These are phyloP conservation scores for Clarias pachynema DNA, from an alignment of 2,797 vertebrate genomes.

Conservation along the genomic window DNA sequence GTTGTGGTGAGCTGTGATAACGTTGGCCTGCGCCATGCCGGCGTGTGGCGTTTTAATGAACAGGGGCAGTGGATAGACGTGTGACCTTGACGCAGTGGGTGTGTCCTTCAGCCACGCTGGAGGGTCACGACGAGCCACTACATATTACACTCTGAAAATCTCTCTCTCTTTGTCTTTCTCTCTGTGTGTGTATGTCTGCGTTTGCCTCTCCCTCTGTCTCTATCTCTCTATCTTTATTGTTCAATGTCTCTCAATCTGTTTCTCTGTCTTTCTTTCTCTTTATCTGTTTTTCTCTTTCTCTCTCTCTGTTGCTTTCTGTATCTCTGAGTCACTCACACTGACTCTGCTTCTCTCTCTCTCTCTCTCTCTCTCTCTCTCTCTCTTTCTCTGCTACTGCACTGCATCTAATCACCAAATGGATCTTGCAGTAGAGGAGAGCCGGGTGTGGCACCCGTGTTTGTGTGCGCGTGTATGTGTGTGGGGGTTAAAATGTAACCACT, in stretches of 20 bases:
- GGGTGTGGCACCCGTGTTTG: conserved; percentile 44
- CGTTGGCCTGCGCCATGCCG: not conserved
- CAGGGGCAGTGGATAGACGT: not conserved
- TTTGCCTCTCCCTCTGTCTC: not conserved
- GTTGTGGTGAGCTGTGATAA: conserved; percentile 6
- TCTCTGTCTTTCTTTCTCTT: not conserved
- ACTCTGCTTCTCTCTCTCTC: not conserved
- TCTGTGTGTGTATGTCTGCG: not conserved
- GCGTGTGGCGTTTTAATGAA: conserved; percentile 10
- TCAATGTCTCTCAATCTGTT: not conserved
- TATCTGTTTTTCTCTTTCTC: not conserved
- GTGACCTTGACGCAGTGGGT: conserved; percentile 21
- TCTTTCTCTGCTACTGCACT: conserved; percentile 42
- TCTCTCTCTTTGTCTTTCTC: not conserved
- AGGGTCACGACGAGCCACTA: conserved; percentile 25
- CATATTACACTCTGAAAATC: conserved; percentile 14
- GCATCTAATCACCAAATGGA: conserved; percentile 74
- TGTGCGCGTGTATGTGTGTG: conserved; percentile 45
- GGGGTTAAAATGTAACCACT: conserved; percentile 39
- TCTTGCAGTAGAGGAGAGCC: conserved; percentile 46
- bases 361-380: not conserved
- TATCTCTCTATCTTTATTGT: not conserved
- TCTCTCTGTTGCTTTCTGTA: not conserved
- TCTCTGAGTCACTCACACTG: not conserved
- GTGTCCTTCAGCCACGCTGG: not conserved